These are phyloP conservation scores for Pseudois nayaur DNA, from an alignment of 2,113 vertebrate genomes.

Conservation along the genomic window DNA sequence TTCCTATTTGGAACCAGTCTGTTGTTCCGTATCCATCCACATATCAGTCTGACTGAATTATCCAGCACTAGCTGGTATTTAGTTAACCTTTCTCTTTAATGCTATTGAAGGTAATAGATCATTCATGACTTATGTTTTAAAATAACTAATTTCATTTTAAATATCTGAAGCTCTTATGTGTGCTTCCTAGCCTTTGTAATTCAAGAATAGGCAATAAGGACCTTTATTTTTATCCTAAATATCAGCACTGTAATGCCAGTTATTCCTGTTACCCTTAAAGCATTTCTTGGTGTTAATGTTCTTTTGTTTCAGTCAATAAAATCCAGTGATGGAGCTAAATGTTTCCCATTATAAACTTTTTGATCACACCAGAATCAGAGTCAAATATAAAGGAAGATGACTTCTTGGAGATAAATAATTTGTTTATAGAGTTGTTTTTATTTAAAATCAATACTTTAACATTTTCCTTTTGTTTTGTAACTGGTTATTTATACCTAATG, in stretches of 20 bases:
- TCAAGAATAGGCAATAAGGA: not conserved
- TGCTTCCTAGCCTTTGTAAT: not conserved
- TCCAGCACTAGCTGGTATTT: not conserved
- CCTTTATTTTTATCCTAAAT: not conserved
- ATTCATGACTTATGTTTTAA: not conserved
- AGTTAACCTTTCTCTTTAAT: not conserved
- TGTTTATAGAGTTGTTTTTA: not conserved
- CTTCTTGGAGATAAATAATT: not conserved
- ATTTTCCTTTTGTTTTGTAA: not conserved
- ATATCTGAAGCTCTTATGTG: not conserved
- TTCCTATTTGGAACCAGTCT: not conserved
- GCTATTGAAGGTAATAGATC: not conserved
- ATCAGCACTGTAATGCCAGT: not conserved
- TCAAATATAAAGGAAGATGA: not conserved
- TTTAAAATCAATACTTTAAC: not conserved
- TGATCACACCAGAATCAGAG: not conserved
- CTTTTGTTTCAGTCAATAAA: not conserved
- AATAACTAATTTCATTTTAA: not conserved
- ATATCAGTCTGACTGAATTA: not conserved
- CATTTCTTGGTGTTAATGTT: not conserved
- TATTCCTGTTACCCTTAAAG: not conserved
- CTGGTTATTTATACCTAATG: not conserved
- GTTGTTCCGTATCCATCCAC: not conserved
- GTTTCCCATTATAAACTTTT: not conserved
- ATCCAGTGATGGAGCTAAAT: not conserved